Evolutionary conservation across 2,797 vertebrate genomes (phyloP), one percentile per base, ranked within the genome.

Genomic region (Phrynocephalus vlangalii): DNA sequence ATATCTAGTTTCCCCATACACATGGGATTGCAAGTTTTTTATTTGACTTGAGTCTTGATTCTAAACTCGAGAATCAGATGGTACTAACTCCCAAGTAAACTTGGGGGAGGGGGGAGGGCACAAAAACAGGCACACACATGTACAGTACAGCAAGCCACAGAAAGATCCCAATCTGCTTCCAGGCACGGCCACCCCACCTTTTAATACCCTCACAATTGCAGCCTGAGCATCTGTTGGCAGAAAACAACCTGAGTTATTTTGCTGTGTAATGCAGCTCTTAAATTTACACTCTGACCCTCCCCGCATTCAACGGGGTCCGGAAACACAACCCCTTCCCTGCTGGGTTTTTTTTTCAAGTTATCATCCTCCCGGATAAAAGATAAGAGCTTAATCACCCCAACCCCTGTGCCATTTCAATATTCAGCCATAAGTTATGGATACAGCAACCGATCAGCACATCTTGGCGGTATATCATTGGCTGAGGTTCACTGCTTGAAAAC

Each of bases 381-480:
- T 90, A 93, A 94, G 89, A 87, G 91, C 90, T 89, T 93, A 91
- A 93, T 83, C 87, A 79, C 91, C 93, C 91, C 90, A 71, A 78
- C 90, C 93, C 73, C 73, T 7, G 80, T 77, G 1, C 84, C 90
- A 71, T 92, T 94, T 95, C 93, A 91, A 91, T 90, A 93, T 83
- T 82, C 92, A 93, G 71, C 90, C 89, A 48, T 86, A 94, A 94
- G 92, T 95, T 95, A 94, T 82, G 91, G 93, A 92, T 91, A 88
- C 85, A 82, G 92, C 90, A 93, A 91, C 90, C 94, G 94, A 94
- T 89, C 93, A 94, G 92, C 93, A 84, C 92, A 94, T 91, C 94
- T 76, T 95, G 95, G 91, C 94, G 93, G 89, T 80, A 93, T 87
- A 90, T 91, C 95, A 93, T 92, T 93, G 94, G 92, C 93, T 95